Evolutionary conservation across 2,888 invertebrate species (phyloP).

Genomic region (Hanleya hanleyi): DNA sequence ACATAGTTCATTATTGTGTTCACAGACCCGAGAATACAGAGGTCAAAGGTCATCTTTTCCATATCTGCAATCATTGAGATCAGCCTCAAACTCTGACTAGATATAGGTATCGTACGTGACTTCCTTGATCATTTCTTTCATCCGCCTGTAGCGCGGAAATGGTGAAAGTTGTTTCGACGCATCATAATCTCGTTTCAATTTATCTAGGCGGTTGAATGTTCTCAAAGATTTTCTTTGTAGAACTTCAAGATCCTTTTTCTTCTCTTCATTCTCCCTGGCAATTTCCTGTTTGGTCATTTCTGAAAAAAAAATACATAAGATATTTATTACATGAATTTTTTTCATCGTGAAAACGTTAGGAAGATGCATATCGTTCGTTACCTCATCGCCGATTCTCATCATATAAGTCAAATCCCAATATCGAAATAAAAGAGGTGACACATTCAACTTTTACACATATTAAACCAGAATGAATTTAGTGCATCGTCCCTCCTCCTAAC

Average conservation of each 20-base stretch:
- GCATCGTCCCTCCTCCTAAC: no score
- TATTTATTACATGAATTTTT: not conserved
- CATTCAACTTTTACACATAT: no score
- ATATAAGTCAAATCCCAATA: no score
- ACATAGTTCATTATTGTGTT: no score
- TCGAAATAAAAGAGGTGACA: no score
- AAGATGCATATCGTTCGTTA: no score
- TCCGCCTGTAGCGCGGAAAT: not conserved
- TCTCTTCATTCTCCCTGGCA: not conserved
- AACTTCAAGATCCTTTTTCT: not conserved
- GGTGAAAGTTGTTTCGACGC: not conserved
- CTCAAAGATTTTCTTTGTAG: not conserved
- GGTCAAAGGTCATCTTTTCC: no score
- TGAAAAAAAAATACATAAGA: not conserved
- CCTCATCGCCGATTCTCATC: no score
- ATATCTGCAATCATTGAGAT: no score
- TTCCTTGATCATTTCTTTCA: conserved; percentile 6
- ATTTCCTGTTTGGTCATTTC: not conserved
- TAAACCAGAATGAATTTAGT: no score
- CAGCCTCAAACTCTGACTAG: not conserved
- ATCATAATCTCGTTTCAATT: not conserved
- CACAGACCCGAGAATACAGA: no score
- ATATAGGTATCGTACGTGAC: conserved; percentile 6
- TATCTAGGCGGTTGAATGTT: not conserved
- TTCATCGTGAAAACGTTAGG: no score